Evolutionary conservation across 2,888 invertebrate genomes (phyloP), one percentile per base, ranked within the genome.

Genomic region (Panorpa germanica): DNA sequence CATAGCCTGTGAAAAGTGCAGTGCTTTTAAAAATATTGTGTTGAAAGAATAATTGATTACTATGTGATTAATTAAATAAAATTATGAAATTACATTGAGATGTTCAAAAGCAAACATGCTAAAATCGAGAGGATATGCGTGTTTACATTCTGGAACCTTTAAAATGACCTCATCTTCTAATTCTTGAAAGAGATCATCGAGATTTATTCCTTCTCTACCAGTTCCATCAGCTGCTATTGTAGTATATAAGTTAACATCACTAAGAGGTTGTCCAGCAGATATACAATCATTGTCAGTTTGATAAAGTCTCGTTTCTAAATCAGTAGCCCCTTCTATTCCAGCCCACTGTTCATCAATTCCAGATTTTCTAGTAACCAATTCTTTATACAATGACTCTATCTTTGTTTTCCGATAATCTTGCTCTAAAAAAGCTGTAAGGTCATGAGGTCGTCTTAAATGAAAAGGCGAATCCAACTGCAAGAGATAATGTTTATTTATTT

Each of bases 381-480:
- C 70, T 41, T 69, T 56, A 45, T 73, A 69, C 23, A 76, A 48
- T 25, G 57, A 57, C 34, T 63, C 59, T 26, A 73, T 64, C 35
- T 63, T 62, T 28, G 63, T 59, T 46, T 65, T 65, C 14, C 76
- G 56, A 22, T 66, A 66, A 44, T 80, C 80, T 55, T 83, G 82
- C 36, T 75, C 73, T 43, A 82, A 51, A 42, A 82, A 66, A 3
- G 73, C 69, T 31, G 81, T 54, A 25, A 83, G 56, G 48, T 82
- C 80, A 44, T 73, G 69, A 0, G 81, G 74, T 16, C 67, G 59
- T 20, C 68, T 63, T 53, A 82, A 56, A 49, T 71, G 64, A 52
- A 73, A 80, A 4, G 74, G 68, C 4, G 78, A 74, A 43, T 76
- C 70, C 41, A 65, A 49, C 81, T 81, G 52, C 34, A 61, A 54